Evolutionary conservation across 2,888 invertebrate genomes (phyloP), one percentile per base, ranked within the genome.

Genomic region (Drosophila peninsularis): DNA sequence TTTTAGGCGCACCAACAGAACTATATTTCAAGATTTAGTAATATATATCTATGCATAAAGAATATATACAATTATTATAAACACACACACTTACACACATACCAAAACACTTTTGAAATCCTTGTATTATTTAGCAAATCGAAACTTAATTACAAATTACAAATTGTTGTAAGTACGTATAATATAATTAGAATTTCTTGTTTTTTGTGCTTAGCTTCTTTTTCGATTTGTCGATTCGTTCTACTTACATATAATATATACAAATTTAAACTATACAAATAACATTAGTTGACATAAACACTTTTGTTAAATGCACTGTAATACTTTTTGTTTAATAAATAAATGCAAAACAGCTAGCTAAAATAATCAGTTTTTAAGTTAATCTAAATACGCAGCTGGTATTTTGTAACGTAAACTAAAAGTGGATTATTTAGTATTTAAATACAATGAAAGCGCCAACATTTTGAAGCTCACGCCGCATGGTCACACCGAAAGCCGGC

Each of bases 261-360:
- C 45, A 30, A 68, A 79, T 53, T 68, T 34, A 60, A 65, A 56
- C 70, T 76, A 62, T 78, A 68, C 36, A 49, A 37, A 36, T 37
- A 27, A 62, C 55, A 72, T 76, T 64, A 75, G 68, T 76, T 75
- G 42, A 68, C 42, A 62, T 36, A 63, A 54, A 56, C 61, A 75
- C 47, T 75, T 85, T 82, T 67, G 57, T 74, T 71, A 66, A 66
- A 64, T 62, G 82, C 82, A 82, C 82, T 73, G 76, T 73, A 85
- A 62, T 32, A 63, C 27, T 52, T 78, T 85, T 67, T 62, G 71
- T 78, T 85, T 53, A 82, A 63, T 78, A 75, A 82, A 85, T 85
- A 82, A 85, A 78, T 78, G 45, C 67, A 42, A 42, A 67, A 57
- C 68, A 76, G 70, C 70, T 85, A 85, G 78, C 72, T 36, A n/a